Base-by-base conservation (phyloP, 2,113 vertebrate species). In the Elanoides forficatus region DNA sequence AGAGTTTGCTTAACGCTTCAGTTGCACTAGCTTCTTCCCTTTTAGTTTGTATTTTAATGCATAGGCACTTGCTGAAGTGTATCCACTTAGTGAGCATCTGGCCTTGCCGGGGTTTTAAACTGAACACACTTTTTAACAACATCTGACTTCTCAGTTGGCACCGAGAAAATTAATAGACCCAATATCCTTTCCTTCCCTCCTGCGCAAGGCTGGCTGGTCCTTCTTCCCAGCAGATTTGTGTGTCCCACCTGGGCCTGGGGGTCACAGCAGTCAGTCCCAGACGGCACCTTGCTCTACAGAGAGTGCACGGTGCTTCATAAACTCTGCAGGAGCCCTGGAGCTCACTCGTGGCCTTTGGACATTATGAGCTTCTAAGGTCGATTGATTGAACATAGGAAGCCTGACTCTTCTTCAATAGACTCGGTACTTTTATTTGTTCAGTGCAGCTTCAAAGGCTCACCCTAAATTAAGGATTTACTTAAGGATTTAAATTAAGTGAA, bases 11-110 rank as follows among this genome's bases (percentile, higher is more conserved):
- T 97, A 90, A 94, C 80, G 90, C 93, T 94, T 81, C 94, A 92
- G 70, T 89, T 95, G 91, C 78, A 72, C 94, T 86, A 53, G 27
- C 52, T 96, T 88, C 89, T 96, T 88, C 89, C 83, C 88, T 96
- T 93, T 91, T 66, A 55, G 48, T 81, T 88, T 78, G 47, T 93
- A 90, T 95, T 97, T 97, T 95, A 97, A 97, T 95, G 94, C 74
- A 20, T 92, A 97, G 91, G 83, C 93, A 68, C 91, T 97, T 97
- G 91, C 94, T 43, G 90, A 97, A 98, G 94, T 96, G 82, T 90
- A 96, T 94, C 96, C 94, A 96, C 89, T 97, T 93, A 96, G 42
- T 1, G 13, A 97, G 95, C 97, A 97, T 97, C 98, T 98, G 97
- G 92, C 43, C 68, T 97, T 38, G 22, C 63, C 21, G 18, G 48